These are phyloP conservation scores for Crotalus helleri DNA, from an alignment of 2,113 vertebrate species.

Conservation along the genomic window DNA sequence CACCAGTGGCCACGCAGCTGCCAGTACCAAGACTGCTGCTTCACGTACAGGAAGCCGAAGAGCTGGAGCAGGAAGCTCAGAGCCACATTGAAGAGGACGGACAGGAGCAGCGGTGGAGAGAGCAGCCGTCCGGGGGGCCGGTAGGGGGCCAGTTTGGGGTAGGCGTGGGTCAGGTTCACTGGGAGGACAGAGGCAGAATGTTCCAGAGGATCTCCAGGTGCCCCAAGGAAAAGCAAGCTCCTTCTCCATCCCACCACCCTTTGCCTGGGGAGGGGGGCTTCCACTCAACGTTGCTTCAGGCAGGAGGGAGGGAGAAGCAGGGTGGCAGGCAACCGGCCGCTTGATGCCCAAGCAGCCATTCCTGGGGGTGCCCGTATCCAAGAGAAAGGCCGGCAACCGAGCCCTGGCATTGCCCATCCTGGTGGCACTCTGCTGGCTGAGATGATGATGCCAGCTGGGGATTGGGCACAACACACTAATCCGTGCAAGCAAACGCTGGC, in stretches of 20 bases:
- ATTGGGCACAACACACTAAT: neutral
- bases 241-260: neutral
- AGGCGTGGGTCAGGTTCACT: constrained; percentile 71
- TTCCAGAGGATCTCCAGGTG: neutral
- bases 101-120: constrained; percentile 69
- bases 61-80: constrained; percentile 55
- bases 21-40: constrained; percentile 71
- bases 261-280: neutral
- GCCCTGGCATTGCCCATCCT: neutral
- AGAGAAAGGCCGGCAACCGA: neutral
- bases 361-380: neutral
- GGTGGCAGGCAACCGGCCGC: accelerated
- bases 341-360: neutral
- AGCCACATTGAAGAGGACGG: constrained; percentile 57
- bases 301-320: neutral
- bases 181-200: constrained; percentile 15
- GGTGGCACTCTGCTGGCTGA: neutral
- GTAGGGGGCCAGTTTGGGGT: constrained; percentile 68
- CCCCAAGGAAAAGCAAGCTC: neutral
- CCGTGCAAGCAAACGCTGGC: neutral
- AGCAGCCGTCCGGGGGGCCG: constrained; percentile 65
- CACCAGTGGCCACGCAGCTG: constrained; percentile 60
- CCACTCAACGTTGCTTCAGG: neutral
- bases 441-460: neutral
- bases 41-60: constrained; percentile 65